These are phyloP conservation scores for Morpho deidamia DNA, from an alignment of 2,888 invertebrate species.

Conservation along the genomic window DNA sequence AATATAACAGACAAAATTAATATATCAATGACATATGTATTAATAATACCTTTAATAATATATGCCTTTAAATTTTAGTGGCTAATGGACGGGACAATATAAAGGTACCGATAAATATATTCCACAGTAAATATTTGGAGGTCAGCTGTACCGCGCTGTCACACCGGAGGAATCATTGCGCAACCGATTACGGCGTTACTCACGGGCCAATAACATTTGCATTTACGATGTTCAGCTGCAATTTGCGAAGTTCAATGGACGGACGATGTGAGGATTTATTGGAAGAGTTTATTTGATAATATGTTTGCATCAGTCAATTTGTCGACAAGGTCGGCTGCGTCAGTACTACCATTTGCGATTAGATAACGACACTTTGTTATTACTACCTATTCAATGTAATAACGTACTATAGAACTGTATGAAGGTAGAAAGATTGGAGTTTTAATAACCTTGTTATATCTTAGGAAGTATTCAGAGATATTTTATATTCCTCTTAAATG, in stretches of 20 bases:
- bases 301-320: slow-evolving; percentile 13
- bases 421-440: not conserved
- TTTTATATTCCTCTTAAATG: too few relatives aligned
- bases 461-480: too few relatives aligned
- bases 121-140: too few relatives aligned
- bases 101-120: too few relatives aligned
- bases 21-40: too few relatives aligned
- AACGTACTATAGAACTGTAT: not conserved
- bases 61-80: too few relatives aligned
- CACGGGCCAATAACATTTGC: slow-evolving; percentile 16
- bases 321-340: slow-evolving; percentile 19
- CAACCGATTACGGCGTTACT: slow-evolving; percentile 11
- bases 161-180: slow-evolving; percentile 1
- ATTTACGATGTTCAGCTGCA: slow-evolving; percentile 2
- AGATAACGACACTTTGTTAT: slow-evolving; percentile 16
- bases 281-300: slow-evolving; percentile 19
- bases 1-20: too few relatives aligned
- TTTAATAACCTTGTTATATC: not conserved
- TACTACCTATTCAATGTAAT: slow-evolving; percentile 10
- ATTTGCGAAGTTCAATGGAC: slow-evolving; percentile 28
- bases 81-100: too few relatives aligned
- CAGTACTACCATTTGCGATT: slow-evolving; percentile 4
- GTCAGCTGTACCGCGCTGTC: not conserved
- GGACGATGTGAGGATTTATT: slow-evolving; percentile 30
- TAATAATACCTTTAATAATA: too few relatives aligned